A percentile compares a stretch with the other conserved stretches of the same genome.
These are phyloP conservation scores for Cephus sareptanus DNA, from an alignment of 2,888 invertebrate species.

Conservation along the genomic window DNA sequence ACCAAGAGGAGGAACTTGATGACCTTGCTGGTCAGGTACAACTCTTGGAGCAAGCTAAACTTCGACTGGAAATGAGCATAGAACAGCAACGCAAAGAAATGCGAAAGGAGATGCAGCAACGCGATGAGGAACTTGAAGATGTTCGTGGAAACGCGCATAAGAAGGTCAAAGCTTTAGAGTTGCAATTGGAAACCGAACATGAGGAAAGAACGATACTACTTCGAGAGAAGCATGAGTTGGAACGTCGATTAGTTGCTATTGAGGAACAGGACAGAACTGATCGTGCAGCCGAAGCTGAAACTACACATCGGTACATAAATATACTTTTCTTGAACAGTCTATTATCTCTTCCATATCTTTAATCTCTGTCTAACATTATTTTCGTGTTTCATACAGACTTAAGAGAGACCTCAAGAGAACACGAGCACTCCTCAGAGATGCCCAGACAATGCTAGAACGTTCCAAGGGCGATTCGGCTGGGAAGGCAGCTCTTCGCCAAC, in stretches of 20 bases:
- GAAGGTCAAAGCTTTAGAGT: conserved; percentile 91
- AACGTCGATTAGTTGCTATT: conserved; percentile 83
- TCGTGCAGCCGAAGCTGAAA: conserved; percentile 74
- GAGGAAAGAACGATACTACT: conserved; percentile 88
- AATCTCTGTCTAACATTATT: neutral
- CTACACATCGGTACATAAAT: conserved; percentile 53
- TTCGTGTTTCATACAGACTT: conserved; percentile 70
- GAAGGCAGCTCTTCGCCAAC: conserved; percentile 70
- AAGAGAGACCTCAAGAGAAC: conserved; percentile 90
- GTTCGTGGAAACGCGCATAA: conserved; percentile 90
- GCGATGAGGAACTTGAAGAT: conserved; percentile 95
- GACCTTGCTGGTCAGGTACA: conserved; percentile 93
- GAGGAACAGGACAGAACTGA: conserved; percentile 82
- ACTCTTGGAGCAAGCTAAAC: conserved; percentile 91
- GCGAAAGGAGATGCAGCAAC: conserved; percentile 86
- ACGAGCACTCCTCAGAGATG: conserved; percentile 89
- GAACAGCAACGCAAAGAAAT: conserved; percentile 94
- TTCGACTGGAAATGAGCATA: conserved; percentile 92
- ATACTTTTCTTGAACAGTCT: neutral
- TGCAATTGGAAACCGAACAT: conserved; percentile 93
- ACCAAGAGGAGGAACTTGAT: conserved; percentile 95
- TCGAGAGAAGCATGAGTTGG: conserved; percentile 91
- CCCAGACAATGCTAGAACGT: conserved; percentile 91
- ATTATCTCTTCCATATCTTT: neutral
- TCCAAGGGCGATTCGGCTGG: conserved; percentile 88